Evolutionary conservation across 2,113 vertebrate species (phyloP).

Genomic region (Xenotilapia caudafasciata): DNA sequence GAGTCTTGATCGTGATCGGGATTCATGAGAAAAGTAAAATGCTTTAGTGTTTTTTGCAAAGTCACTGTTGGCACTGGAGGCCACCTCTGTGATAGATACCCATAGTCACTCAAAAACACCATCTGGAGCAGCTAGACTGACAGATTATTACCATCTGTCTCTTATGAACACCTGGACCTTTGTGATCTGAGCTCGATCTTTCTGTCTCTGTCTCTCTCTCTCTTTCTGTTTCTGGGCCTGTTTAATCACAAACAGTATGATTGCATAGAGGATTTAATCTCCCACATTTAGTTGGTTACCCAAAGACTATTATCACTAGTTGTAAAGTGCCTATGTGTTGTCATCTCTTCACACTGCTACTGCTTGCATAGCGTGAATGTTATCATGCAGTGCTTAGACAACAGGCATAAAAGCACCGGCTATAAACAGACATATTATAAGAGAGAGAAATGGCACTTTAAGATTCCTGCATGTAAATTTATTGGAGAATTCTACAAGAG

Average conservation of each 20-base stretch:
- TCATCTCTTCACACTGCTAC: not conserved
- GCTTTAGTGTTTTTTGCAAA: not conserved
- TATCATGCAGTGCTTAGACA: not conserved
- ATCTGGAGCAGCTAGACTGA: constrained; percentile 3
- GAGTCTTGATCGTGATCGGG: not conserved
- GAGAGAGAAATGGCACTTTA: not conserved
- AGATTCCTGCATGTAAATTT: not conserved
- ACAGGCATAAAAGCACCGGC: not conserved
- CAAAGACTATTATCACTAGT: not conserved
- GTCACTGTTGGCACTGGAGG: not conserved
- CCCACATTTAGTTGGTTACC: not conserved
- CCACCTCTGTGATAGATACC: not conserved
- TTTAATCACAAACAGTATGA: not conserved
- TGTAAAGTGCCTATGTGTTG: not conserved
- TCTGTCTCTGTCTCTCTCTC: not conserved
- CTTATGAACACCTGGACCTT: constrained; percentile 7
- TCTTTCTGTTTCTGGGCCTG: not conserved
- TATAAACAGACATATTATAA: not conserved
- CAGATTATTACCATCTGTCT: constrained; percentile 4
- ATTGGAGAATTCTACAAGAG: not conserved
- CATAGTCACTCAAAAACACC: not conserved
- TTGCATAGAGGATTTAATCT: not conserved
- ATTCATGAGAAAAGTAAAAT: not conserved
- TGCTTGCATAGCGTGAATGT: not conserved
- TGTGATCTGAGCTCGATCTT: not conserved